A percentile compares a stretch with the other conserved stretches of the same genome.
Conservation (phyloP, 1,140 invertebrate genomes). For the Monomorium pharaonis region DNA sequence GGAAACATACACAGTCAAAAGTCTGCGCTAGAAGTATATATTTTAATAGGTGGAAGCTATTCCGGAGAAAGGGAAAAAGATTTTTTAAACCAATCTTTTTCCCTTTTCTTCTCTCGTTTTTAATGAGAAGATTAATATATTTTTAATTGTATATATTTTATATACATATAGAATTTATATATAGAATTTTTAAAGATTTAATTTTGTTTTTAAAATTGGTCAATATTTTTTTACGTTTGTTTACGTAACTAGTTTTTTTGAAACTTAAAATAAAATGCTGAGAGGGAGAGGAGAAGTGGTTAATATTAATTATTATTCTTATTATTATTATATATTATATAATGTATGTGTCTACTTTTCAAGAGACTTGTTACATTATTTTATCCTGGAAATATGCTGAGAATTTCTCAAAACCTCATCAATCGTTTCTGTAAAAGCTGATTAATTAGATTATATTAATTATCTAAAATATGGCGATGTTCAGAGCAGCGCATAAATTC, state of each 20-base stretch:
- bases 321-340: neutral
- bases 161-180: neutral
- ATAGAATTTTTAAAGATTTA: neutral
- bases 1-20: constrained; percentile 16
- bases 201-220: neutral
- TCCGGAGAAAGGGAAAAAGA: neutral
- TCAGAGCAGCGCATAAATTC: neutral
- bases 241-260: neutral
- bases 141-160: too few species aligned
- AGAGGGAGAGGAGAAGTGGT: too few species aligned
- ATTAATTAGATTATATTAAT: neutral
- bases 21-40: neutral
- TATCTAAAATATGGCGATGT: neutral
- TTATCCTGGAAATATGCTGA: neutral
- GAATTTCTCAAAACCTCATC: neutral
- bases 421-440: constrained; percentile 1
- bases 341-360: neutral
- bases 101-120: neutral
- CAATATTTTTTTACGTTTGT: neutral
- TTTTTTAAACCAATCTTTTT: neutral
- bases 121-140: neutral
- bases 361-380: neutral
- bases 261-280: constrained; percentile 1
- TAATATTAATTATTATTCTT: too few species aligned
- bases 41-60: neutral